Base-by-base conservation (phyloP, 64 coral and sea anemone species). In the Montipora foliosa region DNA sequence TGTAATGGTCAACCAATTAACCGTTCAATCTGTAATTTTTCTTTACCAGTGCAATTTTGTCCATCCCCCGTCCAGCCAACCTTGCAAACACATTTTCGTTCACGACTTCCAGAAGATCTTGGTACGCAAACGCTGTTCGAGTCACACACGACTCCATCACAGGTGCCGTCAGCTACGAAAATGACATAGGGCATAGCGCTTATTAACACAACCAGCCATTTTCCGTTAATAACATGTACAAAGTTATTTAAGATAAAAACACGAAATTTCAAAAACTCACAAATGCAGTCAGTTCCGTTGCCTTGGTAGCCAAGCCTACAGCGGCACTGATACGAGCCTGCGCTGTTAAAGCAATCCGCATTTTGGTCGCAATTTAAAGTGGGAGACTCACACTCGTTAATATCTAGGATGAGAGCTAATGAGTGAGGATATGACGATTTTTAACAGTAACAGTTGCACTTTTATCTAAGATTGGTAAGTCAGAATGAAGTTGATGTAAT, bases 251-350 rank as follows among this genome's bases (percentile, higher is more conserved):
- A 2, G 37, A 37, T 37, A 37, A 37, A 37, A 37, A 37, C 37
- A 37, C 37, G 37, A 37, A 37, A 37, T 37, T 37, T 37, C 37
- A 37, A 47, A 24, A 19, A 93, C 87, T 94, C 80, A 97, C 95
- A 80, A 47, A 74, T 47, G 52, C 95, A 97, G 8, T 68, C 49
- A 44, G 79, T 55, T 75, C 95, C 95, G 59, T 97, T 93, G 51
- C 95, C 95, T 91, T 76, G 84, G 87, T 91, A 97, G 17, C 93
- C 95, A 77, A 89, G 77, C 21, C 84, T 84, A 74, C 95, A 97
- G 29, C 84, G 87, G 77, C 95, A 97, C 8, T 14, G 59, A 88
- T 84, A 97, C 4, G 95, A 94, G 64, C 95, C 95, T 5, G 71
- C 80, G 77, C 13, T 97, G n/a, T 97, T 97, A 14, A 67, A 79